Percentiles rank a stretch among this genome's conserved stretches.
These are phyloP conservation scores for Pollicipes pollicipes DNA, from an alignment of 1,140 invertebrate genomes.

Conservation along the genomic window DNA sequence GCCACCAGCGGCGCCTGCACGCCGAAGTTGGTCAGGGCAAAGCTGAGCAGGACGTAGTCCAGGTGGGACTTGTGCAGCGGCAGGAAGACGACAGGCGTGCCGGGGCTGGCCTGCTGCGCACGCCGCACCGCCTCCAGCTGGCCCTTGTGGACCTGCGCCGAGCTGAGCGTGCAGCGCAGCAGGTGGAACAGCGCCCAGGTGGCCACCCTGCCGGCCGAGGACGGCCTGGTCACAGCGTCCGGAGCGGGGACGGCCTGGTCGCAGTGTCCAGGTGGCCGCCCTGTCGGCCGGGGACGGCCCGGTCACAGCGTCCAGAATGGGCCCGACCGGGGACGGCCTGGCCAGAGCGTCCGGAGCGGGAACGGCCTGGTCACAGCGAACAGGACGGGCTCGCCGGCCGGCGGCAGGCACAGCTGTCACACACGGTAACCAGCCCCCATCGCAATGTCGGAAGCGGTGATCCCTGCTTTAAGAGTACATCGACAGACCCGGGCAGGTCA, in stretches of 20 bases:
- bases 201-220: slow-evolving; percentile 34
- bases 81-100: slow-evolving; percentile 64
- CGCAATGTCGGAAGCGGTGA: no score
- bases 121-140: slow-evolving; percentile 56
- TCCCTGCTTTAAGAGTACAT: no score
- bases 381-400: no score
- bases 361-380: no score
- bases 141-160: slow-evolving; percentile 51
- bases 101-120: slow-evolving; percentile 37
- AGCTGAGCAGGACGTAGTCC: slow-evolving; percentile 81
- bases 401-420: no score
- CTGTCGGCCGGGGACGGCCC: slow-evolving; percentile 2
- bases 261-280: slow-evolving; percentile 1
- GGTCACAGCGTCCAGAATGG: slow-evolving; percentile 1
- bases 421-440: no score
- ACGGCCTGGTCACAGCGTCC: slow-evolving; percentile 6
- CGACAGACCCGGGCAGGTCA: no score
- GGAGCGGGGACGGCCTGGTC: neutral
- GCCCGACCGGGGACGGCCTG: slow-evolving; percentile 2
- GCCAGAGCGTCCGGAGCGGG: neutral
- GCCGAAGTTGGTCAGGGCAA: slow-evolving; percentile 61
- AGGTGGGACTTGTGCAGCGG: slow-evolving; percentile 79
- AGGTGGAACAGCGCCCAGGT: slow-evolving; percentile 71
- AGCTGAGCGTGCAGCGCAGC: slow-evolving; percentile 55
- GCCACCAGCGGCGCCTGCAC: slow-evolving; percentile 72